Conservation (phyloP, 2,113 vertebrate species). For the Todiramphus saurophagus region DNA sequence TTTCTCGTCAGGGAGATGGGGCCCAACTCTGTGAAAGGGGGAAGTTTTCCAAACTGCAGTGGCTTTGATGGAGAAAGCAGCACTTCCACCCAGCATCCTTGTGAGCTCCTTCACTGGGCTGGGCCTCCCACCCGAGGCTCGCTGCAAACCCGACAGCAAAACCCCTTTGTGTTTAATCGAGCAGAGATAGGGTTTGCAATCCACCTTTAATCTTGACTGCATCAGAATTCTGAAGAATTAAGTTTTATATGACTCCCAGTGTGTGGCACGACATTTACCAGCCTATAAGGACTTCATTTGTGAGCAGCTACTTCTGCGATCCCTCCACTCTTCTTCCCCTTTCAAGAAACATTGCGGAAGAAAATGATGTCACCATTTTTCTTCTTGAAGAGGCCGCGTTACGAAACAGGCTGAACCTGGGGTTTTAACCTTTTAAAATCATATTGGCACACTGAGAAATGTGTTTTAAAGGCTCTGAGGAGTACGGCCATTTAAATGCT, state of each 20-base stretch:
- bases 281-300: rapidly evolving
- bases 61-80: not conserved
- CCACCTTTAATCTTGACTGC: not conserved
- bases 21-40: not conserved
- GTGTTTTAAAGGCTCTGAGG: not conserved
- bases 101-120: rapidly evolving
- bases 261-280: not conserved
- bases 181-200: not conserved
- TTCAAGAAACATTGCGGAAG: not conserved
- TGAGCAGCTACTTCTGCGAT: not conserved
- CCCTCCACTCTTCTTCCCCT: not conserved
- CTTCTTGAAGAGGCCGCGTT: not conserved
- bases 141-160: not conserved
- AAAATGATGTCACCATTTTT: not conserved
- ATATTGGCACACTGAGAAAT: rapidly evolving
- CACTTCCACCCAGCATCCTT: rapidly evolving
- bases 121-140: rapidly evolving
- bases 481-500: not conserved
- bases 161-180: not conserved
- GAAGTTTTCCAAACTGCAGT: not conserved
- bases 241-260: not conserved
- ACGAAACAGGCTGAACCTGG: not conserved
- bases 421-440: not conserved
- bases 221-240: not conserved
- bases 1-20: not conserved